phyloP scores from a whole-genome alignment of 1,140 invertebrate species.

The Triops longicaudatus region DNA sequence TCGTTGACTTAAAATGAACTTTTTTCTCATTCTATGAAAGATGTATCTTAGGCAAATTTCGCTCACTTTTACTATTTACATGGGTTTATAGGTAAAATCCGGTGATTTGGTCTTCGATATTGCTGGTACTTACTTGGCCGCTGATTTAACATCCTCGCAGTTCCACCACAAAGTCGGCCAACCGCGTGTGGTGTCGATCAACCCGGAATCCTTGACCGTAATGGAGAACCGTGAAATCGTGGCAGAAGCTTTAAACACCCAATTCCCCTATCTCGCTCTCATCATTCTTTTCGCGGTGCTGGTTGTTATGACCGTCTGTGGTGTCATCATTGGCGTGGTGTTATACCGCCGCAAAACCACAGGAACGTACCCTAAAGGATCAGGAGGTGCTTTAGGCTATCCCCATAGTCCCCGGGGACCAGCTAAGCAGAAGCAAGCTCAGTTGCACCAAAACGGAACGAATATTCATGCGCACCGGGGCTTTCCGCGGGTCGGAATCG shows the following conservation, averaged over 20 bases:
- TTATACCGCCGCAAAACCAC: slow-evolving; percentile 46
- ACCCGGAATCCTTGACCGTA: slow-evolving; percentile 45
- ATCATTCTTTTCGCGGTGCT: slow-evolving; percentile 57
- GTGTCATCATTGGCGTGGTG: slow-evolving; percentile 55
- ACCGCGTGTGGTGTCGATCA: slow-evolving; percentile 31
- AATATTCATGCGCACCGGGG: slow-evolving; percentile 24
- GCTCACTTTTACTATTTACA: slow-evolving; percentile 10
- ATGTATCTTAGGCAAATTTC: no score
- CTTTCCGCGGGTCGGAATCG: slow-evolving; percentile 28
- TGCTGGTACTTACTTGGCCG: slow-evolving; percentile 35
- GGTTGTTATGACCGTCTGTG: slow-evolving; percentile 61
- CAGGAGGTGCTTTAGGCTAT: slow-evolving; percentile 21
- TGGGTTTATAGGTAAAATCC: slow-evolving; percentile 45
- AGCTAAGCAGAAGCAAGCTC: slow-evolving; percentile 19
- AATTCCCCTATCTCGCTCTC: slow-evolving; percentile 59
- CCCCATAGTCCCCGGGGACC: slow-evolving; percentile 5
- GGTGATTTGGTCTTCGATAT: slow-evolving; percentile 41
- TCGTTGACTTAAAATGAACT: not conserved
- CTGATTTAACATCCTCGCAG: slow-evolving; percentile 55
- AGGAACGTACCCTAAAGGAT: slow-evolving; percentile 31
- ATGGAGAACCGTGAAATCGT: slow-evolving; percentile 58
- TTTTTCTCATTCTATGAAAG: no score
- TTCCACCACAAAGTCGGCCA: slow-evolving; percentile 48
- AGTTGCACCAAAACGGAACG: not conserved
- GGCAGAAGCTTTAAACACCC: slow-evolving; percentile 50